phyloP scores from a whole-genome alignment of 2,113 vertebrate species.

The Paramisgurnus dabryanus region DNA sequence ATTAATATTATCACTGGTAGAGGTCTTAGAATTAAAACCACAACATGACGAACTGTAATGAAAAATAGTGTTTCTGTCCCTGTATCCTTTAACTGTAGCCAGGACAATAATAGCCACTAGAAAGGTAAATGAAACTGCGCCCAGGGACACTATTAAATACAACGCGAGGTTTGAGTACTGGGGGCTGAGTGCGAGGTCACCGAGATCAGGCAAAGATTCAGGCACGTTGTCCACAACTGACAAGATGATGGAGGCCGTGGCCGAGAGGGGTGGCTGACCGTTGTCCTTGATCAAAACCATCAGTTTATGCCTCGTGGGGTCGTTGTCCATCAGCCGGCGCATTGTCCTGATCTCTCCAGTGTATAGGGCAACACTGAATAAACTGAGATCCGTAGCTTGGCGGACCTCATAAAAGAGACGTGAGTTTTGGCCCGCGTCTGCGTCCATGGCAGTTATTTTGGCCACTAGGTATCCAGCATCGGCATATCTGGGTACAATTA shows the following conservation, averaged over 20 bases:
- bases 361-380: constrained; percentile 80
- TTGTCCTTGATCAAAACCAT: constrained; percentile 83
- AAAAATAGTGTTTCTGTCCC: constrained; percentile 64
- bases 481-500: constrained; percentile 73
- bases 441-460: constrained; percentile 76
- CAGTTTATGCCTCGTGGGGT: constrained; percentile 76
- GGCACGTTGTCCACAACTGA: constrained; percentile 87
- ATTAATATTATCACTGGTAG: constrained; percentile 66
- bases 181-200: constrained; percentile 75
- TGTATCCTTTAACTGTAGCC: constrained; percentile 74
- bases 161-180: constrained; percentile 77
- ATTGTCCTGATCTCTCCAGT: constrained; percentile 82
- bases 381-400: constrained; percentile 77
- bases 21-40: constrained; percentile 53
- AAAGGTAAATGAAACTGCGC: constrained; percentile 83
- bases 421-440: constrained; percentile 81
- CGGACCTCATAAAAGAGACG: constrained; percentile 81
- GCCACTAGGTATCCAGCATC: constrained; percentile 79
- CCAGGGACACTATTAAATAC: constrained; percentile 84
- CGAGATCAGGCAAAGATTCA: constrained; percentile 77
- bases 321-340: constrained; percentile 79
- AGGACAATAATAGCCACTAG: constrained; percentile 85
- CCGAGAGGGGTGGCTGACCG: constrained; percentile 87
- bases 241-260: constrained; percentile 85
- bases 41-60: constrained; percentile 65